These are phyloP conservation scores for Rhea pennata DNA, from an alignment of 2,113 vertebrate genomes.

Conservation along the genomic window DNA sequence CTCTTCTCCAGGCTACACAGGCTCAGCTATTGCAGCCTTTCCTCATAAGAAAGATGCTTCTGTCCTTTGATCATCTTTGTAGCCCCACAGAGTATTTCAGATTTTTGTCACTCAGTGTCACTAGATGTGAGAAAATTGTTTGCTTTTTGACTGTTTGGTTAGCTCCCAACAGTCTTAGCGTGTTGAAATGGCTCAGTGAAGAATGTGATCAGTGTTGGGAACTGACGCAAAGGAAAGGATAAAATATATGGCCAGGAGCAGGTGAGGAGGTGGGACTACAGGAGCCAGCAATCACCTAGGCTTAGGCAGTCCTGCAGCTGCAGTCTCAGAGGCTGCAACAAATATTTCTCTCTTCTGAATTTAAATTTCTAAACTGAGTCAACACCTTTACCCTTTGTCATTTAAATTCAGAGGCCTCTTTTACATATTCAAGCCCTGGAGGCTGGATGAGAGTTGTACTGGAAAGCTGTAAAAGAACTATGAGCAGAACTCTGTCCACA, in stretches of 20 bases:
- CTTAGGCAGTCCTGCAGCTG: background rate
- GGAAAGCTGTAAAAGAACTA: background rate
- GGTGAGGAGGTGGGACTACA: background rate
- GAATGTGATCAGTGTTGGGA: background rate
- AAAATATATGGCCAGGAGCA: background rate
- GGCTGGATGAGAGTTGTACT: background rate
- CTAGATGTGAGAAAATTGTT: background rate
- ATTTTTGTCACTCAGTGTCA: background rate
- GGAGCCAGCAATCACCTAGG: background rate
- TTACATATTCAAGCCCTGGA: background rate
- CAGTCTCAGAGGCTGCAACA: background rate
- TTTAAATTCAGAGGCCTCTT: background rate
- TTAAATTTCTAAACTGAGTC: background rate
- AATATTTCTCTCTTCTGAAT: background rate
- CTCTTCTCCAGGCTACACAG: too few relatives aligned
- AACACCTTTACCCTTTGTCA: background rate
- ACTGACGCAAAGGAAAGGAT: fast-evolving
- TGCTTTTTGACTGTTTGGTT: background rate
- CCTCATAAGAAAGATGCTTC: too few relatives aligned
- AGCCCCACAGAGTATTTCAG: background rate
- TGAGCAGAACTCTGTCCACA: background rate
- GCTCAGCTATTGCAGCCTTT: too few relatives aligned
- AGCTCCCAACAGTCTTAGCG: background rate
- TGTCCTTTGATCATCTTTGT: too few relatives aligned
- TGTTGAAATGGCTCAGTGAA: background rate